Evolutionary conservation across 1,140 invertebrate species (phyloP), one percentile per base, ranked within the genome.

Genomic region (Pinna nobilis): DNA sequence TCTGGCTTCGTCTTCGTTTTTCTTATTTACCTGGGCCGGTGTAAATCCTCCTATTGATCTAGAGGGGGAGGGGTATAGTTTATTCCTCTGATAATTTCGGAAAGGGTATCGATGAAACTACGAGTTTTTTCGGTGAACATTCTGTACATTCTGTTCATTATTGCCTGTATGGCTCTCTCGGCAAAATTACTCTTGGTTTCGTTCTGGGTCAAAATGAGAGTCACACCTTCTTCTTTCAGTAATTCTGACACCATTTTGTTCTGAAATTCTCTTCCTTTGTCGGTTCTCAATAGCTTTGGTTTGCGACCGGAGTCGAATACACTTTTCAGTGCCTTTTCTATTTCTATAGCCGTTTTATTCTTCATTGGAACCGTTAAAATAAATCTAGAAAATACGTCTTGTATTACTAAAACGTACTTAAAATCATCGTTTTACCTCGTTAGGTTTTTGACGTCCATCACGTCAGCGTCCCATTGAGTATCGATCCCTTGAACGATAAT

Each of bases 1-100:
- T 53, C 72, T 39, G 1, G 76, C 50, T 65, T 79, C 73, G 11
- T 57, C 51, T 61, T 73, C 77, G 33, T 79, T 76, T 2, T 73
- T 33, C 61, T 72, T 76, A 30, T 72, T 79, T 0, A 76, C 65
- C 6, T 70, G 66, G 25, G 74, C 57, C 23, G 73, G 77, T 1
- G 69, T 49, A 4, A 55, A 15, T 20, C 39, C 47, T 9, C 53
- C 51, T 49, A 78, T 41, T 28, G 72, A 53, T 20, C 50, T n/a
- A 49, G 71, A 61, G 5, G n/a, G n/a, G n/a, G n/a, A n/a, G 67
- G 76, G 25, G 70, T 76, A 2, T 60, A 23, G 51, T 74, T 74
- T 28, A 64, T 65, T 28, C 41, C 63, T 2, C 25, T 35, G n/a
- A 65, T 66, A n/a, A 78, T 25, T 39, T 71, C 55, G 30, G 75